Evolutionary conservation across 2,888 invertebrate genomes (phyloP).

Genomic region (Seira musarum): DNA sequence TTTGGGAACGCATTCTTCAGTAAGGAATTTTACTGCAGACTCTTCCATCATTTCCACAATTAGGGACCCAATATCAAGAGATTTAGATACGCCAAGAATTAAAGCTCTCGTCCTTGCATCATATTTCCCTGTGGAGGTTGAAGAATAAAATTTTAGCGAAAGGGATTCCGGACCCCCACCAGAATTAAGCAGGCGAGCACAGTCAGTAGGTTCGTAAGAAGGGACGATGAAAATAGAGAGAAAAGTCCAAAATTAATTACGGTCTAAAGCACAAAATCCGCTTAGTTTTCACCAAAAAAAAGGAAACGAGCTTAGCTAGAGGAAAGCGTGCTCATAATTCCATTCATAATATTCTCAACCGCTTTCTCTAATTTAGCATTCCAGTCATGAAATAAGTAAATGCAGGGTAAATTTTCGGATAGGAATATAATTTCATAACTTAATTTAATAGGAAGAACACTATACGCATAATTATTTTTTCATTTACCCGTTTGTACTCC

Average conservation of each 20-base stretch:
- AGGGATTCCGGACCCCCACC: not conserved
- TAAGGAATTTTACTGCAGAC: constrained; percentile 75
- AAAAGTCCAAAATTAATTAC: constrained; percentile 37
- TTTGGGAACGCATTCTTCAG: constrained; percentile 71
- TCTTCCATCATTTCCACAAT: constrained; percentile 77
- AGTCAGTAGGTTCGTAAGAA: not conserved
- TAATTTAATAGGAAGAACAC: not conserved
- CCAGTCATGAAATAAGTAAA: not conserved
- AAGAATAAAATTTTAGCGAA: constrained; percentile 2
- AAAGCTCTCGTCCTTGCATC: constrained; percentile 78
- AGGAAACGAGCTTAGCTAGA: constrained; percentile 9
- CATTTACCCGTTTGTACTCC: constrained; percentile 65
- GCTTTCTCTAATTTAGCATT: not conserved
- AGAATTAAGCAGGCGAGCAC: constrained; percentile 2
- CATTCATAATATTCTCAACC: constrained; percentile 3
- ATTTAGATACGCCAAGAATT: constrained; percentile 75
- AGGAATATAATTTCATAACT: not conserved
- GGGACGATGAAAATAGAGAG: constrained; percentile 11
- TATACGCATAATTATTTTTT: not conserved
- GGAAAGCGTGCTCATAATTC: constrained; percentile 7
- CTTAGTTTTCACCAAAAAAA: constrained; percentile 17
- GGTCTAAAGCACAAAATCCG: constrained; percentile 23
- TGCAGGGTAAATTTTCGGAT: not conserved
- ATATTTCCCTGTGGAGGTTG: constrained; percentile 75
- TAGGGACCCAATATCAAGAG: constrained; percentile 73